Base-by-base conservation (phyloP, 1,140 invertebrate genomes). In the Drosophila parabipectinata region DNA sequence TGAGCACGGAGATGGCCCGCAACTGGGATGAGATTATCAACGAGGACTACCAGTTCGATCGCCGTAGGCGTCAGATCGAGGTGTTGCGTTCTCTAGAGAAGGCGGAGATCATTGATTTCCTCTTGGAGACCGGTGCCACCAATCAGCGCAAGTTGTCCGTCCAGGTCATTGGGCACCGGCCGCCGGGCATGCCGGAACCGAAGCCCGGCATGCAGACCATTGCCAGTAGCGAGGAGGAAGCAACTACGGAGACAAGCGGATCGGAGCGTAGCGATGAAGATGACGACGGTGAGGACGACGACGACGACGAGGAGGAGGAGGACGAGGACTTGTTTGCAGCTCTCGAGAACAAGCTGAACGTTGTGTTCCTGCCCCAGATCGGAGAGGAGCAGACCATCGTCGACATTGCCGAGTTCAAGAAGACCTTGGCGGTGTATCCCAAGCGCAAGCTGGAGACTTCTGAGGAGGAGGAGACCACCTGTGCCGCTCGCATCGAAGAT, bases 11-110 rank as follows among this genome's bases (percentile, higher is more conserved):
- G 92, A 94, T 96, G 4, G 72, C 81, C 8, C 93, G 95, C 73
- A 95, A 97, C 78, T 96, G 95, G 95, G 79, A 84, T 0, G 96
- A 97, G 91, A 96, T 97, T 12, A 89, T 92, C 0, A 92, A 87
- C 21, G 92, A 93, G 24, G 93, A 95, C 24, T 96, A 95, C 57
- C 91, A 95, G 50, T 97, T 97, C 79, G 94, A 96, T 83, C 93
- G 95, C 2, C 61, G 74, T 0, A 85, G 83, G 0, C 73, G 73
- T 1, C 90, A 94, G 91, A 91, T 93, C 0, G 92, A 93, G 1
- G 92, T 92, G 0, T 81, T 95, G 45, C 92, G 93, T 58, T 91
- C 85, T 18, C 72, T 94, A 3, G 92, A 74, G 26, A 79, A 95
- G 21, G 66, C 92, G 0, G 94, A 95, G 44, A 85, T 96, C 3